Evolutionary conservation across 2,888 invertebrate species (phyloP), one percentile per base, ranked within the genome.

Genomic region (Cryptophagus acutangulus): DNA sequence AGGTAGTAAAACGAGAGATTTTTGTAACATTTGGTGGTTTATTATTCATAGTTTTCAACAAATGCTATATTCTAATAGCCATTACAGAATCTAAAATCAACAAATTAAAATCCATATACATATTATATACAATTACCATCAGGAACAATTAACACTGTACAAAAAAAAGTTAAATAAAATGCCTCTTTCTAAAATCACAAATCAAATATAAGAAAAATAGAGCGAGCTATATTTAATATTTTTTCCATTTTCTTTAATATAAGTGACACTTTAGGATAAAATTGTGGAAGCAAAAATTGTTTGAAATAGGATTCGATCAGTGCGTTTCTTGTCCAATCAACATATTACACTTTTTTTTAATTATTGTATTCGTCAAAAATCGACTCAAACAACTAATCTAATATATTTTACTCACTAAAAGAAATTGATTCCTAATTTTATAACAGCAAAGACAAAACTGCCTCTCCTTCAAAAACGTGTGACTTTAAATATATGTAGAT

Each of bases 1-100:
- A n/a, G n/a, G n/a, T 15, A 31, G 16, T 31, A 5, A 31, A 31
- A 31, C 12, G 8, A 9, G 8, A 13, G n/a, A 15, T 5, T 9
- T 18, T 18, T 34, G 20, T 31, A 56, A 54, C 53, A 54, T 51
- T 51, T 55, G 48, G 49, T 49, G 54, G 52, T 56, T 56, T 56
- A 51, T 47, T 49, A 40, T 54, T 47, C n/a, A 31, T 31, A 48
- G 43, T 36, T 35, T 52, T 56, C 53, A 56, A 56, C 54, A 54
- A 53, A 48, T 53, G 54, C 55, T 54, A 56, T 56, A 48, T 51
- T 40, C 55, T 55, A 55, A 56, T 56, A 56, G 54, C 52, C 46
- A 43, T 54, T 50, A 52, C 56, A 54, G 47, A 46, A 50, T 26
- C 53, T 46, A 52, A 56, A 53, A 54, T 47, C 55, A 54, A 54